Conservation (phyloP, 1,140 invertebrate species). For the Monochamus saltuarius region DNA sequence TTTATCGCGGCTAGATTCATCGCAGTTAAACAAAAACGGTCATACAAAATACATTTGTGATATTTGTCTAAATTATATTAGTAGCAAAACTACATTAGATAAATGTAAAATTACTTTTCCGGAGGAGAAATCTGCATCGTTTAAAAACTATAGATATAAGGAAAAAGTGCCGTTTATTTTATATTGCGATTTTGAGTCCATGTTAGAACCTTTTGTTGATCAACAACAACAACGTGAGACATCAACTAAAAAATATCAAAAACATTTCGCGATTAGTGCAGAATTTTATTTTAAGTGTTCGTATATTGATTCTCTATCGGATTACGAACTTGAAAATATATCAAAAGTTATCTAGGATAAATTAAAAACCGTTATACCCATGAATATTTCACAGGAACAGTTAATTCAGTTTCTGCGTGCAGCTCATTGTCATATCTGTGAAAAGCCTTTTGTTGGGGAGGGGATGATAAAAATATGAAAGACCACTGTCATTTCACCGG, state of each 20-base stretch:
- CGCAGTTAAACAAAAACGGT: slow-evolving; percentile 17
- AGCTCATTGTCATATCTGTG: too few relatives aligned
- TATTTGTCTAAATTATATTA: slow-evolving; percentile 34
- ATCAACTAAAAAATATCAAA: slow-evolving; percentile 6
- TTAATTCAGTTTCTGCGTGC: neutral
- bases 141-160: too few relatives aligned
- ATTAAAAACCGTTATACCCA: slow-evolving; percentile 8
- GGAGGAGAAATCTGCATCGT: slow-evolving; percentile 12
- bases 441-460: slow-evolving; percentile 22
- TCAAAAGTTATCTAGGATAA: neutral
- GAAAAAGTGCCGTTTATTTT: too few relatives aligned
- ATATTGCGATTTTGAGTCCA: slow-evolving; percentile 47
- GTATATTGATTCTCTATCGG: slow-evolving; percentile 6
- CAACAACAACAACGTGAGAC: neutral
- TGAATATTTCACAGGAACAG: slow-evolving; percentile 15
- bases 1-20: slow-evolving; percentile 24
- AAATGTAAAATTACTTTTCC: slow-evolving; percentile 30
- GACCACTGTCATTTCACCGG: slow-evolving; percentile 36
- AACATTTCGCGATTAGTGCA: slow-evolving; percentile 4
- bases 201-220: slow-evolving; percentile 25
- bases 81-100: slow-evolving; percentile 16
- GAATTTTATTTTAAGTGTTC: slow-evolving; percentile 18
- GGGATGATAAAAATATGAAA: slow-evolving; percentile 9
- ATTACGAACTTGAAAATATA: slow-evolving; percentile 11
- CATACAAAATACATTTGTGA: slow-evolving; percentile 33